Evolutionary conservation across 2,888 invertebrate genomes (phyloP).

Genomic region (Andricus curvator): DNA sequence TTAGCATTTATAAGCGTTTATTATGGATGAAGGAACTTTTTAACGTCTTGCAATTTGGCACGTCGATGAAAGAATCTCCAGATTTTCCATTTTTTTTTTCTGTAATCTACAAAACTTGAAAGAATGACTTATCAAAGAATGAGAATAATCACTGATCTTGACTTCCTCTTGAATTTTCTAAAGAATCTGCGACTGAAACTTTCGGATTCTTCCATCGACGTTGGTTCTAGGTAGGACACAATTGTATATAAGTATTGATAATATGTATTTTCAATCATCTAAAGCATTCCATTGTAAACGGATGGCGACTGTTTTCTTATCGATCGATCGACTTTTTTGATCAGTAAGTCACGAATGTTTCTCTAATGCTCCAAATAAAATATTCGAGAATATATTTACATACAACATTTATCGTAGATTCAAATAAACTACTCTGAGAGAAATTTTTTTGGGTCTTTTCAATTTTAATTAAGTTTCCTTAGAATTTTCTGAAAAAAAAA

Average conservation of each 20-base stretch:
- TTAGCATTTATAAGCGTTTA: slow-evolving; percentile 73
- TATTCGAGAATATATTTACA: slow-evolving; percentile 34
- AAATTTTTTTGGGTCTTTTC: not conserved
- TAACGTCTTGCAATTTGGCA: slow-evolving; percentile 57
- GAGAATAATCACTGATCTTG: not conserved
- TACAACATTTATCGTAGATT: slow-evolving; percentile 24
- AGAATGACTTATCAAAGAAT: not conserved
- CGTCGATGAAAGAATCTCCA: slow-evolving; percentile 66
- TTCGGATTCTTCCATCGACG: slow-evolving; percentile 33
- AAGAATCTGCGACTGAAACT: not conserved
- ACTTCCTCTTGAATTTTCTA: not conserved
- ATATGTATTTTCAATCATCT: slow-evolving; percentile 35
- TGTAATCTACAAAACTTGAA: not conserved
- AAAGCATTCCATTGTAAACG: slow-evolving; percentile 35
- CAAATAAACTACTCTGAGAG: slow-evolving; percentile 27
- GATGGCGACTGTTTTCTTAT: not conserved
- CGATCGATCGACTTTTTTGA: not conserved
- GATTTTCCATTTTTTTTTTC: not conserved
- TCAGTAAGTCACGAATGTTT: slow-evolving; percentile 31
- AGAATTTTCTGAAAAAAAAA: too few species aligned
- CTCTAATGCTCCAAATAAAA: slow-evolving; percentile 28
- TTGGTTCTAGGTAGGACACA: slow-evolving; percentile 15
- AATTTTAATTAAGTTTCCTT: not conserved
- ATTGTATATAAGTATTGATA: slow-evolving; percentile 28
- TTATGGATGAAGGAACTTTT: slow-evolving; percentile 58